Evolutionary conservation across 1,140 invertebrate genomes (phyloP).

Genomic region (Diabrotica undecimpunctata): DNA sequence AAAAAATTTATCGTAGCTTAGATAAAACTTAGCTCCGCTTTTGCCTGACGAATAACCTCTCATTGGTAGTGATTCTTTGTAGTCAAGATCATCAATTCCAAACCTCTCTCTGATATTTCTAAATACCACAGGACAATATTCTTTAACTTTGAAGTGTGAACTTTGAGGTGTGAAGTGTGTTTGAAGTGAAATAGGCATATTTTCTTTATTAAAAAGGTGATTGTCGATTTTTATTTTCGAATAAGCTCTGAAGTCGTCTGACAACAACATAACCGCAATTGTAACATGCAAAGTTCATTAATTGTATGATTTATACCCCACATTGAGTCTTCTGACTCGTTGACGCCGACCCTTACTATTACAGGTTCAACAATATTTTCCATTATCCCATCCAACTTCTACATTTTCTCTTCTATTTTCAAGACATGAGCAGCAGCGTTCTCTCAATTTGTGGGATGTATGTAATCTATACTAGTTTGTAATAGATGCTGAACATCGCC

Average conservation of each 20-base stretch:
- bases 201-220: conserved; percentile 99
- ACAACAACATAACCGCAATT: conserved; percentile 96
- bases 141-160: conserved; percentile 99
- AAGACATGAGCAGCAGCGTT: too few species aligned
- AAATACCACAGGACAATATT: conserved; percentile 99
- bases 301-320: too few species aligned
- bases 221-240: conserved; percentile 99
- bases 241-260: conserved; percentile 96
- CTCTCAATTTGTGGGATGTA: too few species aligned
- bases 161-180: too few species aligned
- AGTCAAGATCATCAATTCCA: conserved; percentile 94
- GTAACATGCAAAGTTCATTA: conserved; percentile 96
- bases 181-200: too few species aligned
- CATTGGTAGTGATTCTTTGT: conserved; percentile 87
- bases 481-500: too few species aligned
- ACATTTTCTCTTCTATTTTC: too few species aligned
- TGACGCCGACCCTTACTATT: too few species aligned
- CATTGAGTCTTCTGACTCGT: too few species aligned
- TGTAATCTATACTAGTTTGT: too few species aligned
- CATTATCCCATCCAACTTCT: too few species aligned
- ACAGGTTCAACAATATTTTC: too few species aligned
- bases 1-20: conserved; percentile 93
- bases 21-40: conserved; percentile 92
- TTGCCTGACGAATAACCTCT: conserved; percentile 87
- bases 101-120: conserved; percentile 96